Percentiles rank a stretch among this genome's conserved stretches.
These are phyloP conservation scores for Rafetus swinhoei DNA, from an alignment of 2,113 vertebrate species.

Conservation along the genomic window DNA sequence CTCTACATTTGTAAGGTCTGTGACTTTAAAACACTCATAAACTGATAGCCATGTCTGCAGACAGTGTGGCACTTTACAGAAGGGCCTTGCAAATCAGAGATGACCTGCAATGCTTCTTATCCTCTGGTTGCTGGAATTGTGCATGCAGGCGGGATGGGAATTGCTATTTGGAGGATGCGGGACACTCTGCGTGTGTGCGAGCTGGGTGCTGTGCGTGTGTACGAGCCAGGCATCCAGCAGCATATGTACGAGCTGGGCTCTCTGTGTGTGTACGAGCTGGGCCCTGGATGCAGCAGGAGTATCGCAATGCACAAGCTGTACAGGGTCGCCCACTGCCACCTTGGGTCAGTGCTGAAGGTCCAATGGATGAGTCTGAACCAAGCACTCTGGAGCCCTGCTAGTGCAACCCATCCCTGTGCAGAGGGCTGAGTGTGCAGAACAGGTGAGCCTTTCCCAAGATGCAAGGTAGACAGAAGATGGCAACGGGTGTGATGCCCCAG, in stretches of 20 bases:
- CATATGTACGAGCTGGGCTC: fast-evolving
- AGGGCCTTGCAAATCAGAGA: neutral
- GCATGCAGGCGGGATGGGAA: neutral
- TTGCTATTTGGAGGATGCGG: too few species aligned
- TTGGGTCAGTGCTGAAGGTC: too few species aligned
- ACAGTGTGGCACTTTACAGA: neutral
- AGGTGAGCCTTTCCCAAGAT: too few species aligned
- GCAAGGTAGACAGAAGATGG: too few species aligned
- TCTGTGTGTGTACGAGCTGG: neutral
- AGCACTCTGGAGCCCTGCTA: neutral
- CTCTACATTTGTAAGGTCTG: neutral
- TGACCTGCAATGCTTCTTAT: slow-evolving; percentile 25
- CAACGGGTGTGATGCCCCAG: too few species aligned
- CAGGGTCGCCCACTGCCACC: neutral
- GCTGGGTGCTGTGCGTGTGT: fast-evolving
- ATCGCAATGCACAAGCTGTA: neutral
- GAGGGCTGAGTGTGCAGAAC: neutral
- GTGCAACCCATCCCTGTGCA: neutral
- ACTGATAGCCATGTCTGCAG: too few species aligned
- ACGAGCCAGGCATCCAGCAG: too few species aligned
- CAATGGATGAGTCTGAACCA: neutral
- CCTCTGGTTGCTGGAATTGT: fast-evolving
- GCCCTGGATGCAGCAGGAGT: neutral
- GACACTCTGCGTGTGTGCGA: neutral
- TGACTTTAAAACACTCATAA: neutral